Evolutionary conservation across 2,888 invertebrate genomes (phyloP).

Genomic region (Catocala fraxini): DNA sequence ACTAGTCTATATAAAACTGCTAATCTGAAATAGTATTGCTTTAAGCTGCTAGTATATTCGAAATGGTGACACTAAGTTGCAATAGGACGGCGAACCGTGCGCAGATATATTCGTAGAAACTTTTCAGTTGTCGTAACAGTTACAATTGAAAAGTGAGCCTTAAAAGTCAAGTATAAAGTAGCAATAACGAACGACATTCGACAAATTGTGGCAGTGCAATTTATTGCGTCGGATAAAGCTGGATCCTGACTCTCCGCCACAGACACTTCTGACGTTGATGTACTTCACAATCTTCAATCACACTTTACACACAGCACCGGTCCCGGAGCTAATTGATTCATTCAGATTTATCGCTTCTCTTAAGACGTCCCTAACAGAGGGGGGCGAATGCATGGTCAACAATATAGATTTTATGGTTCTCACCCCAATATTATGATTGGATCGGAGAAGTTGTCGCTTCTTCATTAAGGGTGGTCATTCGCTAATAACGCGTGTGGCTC

Average conservation of each 20-base stretch:
- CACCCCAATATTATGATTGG: slow-evolving; percentile 15
- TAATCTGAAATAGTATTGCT: no score
- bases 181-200: slow-evolving; percentile 40
- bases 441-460: slow-evolving; percentile 19
- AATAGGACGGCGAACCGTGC: not conserved
- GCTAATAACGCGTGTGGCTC: slow-evolving; percentile 33
- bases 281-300: slow-evolving; percentile 58
- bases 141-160: slow-evolving; percentile 25
- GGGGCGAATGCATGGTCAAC: slow-evolving; percentile 14
- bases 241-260: slow-evolving; percentile 46
- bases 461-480: slow-evolving; percentile 44
- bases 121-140: not conserved
- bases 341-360: slow-evolving; percentile 44
- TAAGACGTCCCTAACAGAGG: slow-evolving; percentile 2
- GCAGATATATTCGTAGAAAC: not conserved
- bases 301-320: slow-evolving; percentile 34
- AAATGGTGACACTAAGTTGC: not conserved
- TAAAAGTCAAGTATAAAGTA: slow-evolving; percentile 32
- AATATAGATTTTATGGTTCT: slow-evolving; percentile 10
- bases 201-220: slow-evolving; percentile 66
- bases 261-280: slow-evolving; percentile 50
- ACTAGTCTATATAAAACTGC: no score
- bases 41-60: no score
- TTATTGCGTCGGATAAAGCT: slow-evolving; percentile 61
- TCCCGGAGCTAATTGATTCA: slow-evolving; percentile 45